Percentiles rank a stretch among this genome's conserved stretches.
These are phyloP conservation scores for Bujurquina vittata DNA, from an alignment of 2,113 vertebrate species.

Conservation along the genomic window DNA sequence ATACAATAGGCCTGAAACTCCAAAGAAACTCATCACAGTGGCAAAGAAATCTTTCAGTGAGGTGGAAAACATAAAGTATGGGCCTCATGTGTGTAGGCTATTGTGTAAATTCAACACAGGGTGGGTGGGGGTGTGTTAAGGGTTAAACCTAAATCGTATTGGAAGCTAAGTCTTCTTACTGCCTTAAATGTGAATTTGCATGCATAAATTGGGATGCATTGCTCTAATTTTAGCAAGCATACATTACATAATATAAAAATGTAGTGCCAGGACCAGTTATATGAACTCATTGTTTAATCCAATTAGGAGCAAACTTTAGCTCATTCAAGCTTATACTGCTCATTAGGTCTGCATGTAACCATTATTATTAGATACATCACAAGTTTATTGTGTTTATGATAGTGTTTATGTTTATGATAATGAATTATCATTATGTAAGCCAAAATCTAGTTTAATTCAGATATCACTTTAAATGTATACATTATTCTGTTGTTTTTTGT, in stretches of 20 bases:
- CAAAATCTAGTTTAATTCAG: neutral
- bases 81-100: no score
- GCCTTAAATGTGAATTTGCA: neutral
- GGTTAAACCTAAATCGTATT: neutral
- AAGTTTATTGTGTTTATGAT: neutral
- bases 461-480: neutral
- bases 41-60: neutral
- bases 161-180: neutral
- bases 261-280: neutral
- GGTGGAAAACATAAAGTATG: no score
- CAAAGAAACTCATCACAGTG: no score
- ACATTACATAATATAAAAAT: neutral
- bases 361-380: neutral
- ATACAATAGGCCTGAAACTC: no score
- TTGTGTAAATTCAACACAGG: no score
- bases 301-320: neutral
- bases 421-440: neutral
- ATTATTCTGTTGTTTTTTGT: neutral
- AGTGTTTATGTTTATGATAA: neutral
- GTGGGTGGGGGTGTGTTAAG: neutral
- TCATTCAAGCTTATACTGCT: neutral
- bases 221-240: neutral
- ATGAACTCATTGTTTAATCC: neutral
- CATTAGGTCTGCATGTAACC: neutral
- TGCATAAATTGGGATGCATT: neutral